Conservation (phyloP, 2,888 invertebrate genomes). For the Oligia strigilis region DNA sequence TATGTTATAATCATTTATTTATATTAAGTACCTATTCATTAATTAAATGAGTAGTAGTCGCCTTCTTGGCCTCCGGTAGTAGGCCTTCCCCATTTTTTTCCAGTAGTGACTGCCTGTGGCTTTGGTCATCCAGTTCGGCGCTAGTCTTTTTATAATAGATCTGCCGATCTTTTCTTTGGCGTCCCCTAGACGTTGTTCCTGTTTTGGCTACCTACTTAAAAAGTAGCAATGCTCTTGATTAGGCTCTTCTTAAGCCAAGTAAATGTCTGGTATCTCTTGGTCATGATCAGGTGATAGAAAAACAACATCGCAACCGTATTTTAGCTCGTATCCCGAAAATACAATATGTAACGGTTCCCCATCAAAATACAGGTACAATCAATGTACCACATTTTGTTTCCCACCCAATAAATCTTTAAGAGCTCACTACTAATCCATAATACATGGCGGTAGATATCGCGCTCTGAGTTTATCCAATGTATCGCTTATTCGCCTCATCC, state of each 20-base stretch:
- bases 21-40: too few species aligned
- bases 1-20: too few species aligned
- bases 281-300: not conserved
- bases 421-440: conserved; percentile 74
- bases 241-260: not conserved
- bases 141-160: too few species aligned
- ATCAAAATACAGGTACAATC: conserved; percentile 48
- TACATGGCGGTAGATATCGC: conserved; percentile 65
- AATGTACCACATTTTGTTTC: conserved; percentile 50
- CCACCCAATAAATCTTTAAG: conserved; percentile 69
- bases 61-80: too few species aligned
- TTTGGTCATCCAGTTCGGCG: too few species aligned
- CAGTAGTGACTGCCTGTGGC: too few species aligned
- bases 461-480: conserved; percentile 63
- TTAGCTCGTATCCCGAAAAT: conserved; percentile 3
- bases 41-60: too few species aligned
- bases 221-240: not conserved
- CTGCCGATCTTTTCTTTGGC: too few species aligned
- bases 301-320: not conserved
- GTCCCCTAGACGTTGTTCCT: too few species aligned
- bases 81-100: too few species aligned
- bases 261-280: not conserved
- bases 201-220: not conserved
- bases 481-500: conserved; percentile 61
- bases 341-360: conserved; percentile 29